Base-by-base conservation (phyloP, 2,797 vertebrate genomes). In the Rhodeus uyekii region DNA sequence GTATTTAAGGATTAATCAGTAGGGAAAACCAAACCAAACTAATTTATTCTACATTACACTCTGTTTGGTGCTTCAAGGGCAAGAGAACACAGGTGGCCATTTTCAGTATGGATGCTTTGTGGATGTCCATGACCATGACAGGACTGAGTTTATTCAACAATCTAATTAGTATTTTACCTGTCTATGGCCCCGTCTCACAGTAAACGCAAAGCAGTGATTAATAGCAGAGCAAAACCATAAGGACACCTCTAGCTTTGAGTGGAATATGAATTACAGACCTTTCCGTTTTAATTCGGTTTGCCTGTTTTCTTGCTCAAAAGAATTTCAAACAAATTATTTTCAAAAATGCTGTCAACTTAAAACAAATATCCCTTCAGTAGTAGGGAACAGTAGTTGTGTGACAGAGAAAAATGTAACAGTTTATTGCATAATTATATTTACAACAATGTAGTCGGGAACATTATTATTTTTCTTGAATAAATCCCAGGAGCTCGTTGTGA, bases 151-250 rank as follows among this genome's bases (percentile, higher is more conserved):
- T 74, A 65, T 65, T 48, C 65, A 58, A 80, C 77, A 82, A 82
- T 87, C 75, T 76, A 82, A 87, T 84, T 82, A 82, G 44, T 83
- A 86, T 78, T 88, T 84, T 76, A 84, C 65, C 84, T 76, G 82
- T 81, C 68, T 73, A 60, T 80, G 84, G 34, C 53, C 69, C 58
- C 58, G 58, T 78, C 78, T 55, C 27, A 39, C 53, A 79, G 85
- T 83, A 81, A 81, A 78, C 78, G 42, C 77, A 86, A 78, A 61
- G 46, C 44, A 64, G 34, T 86, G 81, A 84, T 80, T 71, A 87
- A 84, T 78, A 74, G 22, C 76, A 76, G 53, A 76, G 61, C 78
- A 77, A 80, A 78, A 73, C 12, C 22, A 3, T 8, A 14, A 78
- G 44, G 61, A 82, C 73, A 73, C 76, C 65, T 64, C 24, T 8